Base-by-base conservation (phyloP, 2,888 invertebrate species). In the Bellardia bayeri region DNA sequence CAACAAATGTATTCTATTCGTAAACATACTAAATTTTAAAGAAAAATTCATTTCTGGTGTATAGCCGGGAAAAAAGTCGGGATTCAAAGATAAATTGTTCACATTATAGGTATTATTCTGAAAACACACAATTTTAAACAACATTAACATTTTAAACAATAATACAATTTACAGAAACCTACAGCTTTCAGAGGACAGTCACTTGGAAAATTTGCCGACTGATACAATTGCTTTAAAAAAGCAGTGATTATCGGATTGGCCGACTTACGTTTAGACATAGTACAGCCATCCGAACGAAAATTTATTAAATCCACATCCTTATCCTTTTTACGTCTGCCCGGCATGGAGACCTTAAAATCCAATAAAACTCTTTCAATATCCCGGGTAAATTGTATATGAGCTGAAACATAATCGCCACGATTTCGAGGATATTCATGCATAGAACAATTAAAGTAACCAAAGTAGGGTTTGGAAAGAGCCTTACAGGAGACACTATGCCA, bases 21-120 rank as follows among this genome's bases (percentile, higher is more conserved):
- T 63, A 49, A 9, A 75, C 13, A 75, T 30, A 11, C 7, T 63
- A 37, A 80, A 33, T n/a, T 42, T 56, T 23, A 58, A n/a, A 0
- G 68, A 16, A 51, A 81, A 71, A 63, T 64, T 64, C 72, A 81
- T 72, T 49, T 81, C 81, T 3, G 81, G 81, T 3, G 63, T 71
- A 71, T 63, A 81, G 7, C 61, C 51, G 2, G 81, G 81, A 45
- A 81, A 81, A 51, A 40, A 64, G 14, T 81, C 81, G 4, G 81
- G 81, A 81, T 71, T 63, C 7, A 81, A 16, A 13, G 72, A 61
- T 33, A 81, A 81, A 23, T 72, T 45, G 2, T 49, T 9, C 45
- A 58, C 30, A 9, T 23, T 7, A 9, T 79, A 79, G 14, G 49
- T 56, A 6, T 13, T 7, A 42, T 79, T 79, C 79, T 79, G 14